Evolutionary conservation across 2,113 vertebrate genomes (phyloP).

Genomic region (Procapra przewalskii): DNA sequence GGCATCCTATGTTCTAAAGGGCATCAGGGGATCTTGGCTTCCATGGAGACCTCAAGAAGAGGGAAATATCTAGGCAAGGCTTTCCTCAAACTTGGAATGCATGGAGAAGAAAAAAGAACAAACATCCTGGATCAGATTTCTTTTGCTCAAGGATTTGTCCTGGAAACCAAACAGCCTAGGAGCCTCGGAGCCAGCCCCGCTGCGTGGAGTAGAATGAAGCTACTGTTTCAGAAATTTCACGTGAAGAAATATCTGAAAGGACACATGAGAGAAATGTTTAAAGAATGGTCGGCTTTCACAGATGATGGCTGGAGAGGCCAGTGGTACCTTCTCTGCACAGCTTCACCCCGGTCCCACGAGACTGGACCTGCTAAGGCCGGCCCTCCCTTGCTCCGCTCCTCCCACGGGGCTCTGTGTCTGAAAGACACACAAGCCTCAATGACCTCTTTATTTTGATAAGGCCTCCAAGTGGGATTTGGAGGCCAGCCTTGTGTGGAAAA

Average conservation of each 20-base stretch:
- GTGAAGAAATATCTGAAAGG: background rate
- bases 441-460: slow-evolving; percentile 56
- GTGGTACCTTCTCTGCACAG: background rate
- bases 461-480: slow-evolving; percentile 12
- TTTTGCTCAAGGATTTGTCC: slow-evolving; percentile 46
- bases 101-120: background rate
- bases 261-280: slow-evolving; percentile 5
- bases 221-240: slow-evolving; percentile 43
- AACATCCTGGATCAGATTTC: slow-evolving; percentile 63
- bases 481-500: background rate
- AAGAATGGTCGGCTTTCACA: slow-evolving; percentile 6
- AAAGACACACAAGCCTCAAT: slow-evolving; percentile 32
- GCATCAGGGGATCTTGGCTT: background rate
- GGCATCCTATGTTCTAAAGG: background rate
- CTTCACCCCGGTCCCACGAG: background rate
- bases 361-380: background rate
- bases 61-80: background rate
- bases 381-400: background rate
- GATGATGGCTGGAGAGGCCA: background rate
- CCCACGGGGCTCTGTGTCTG: background rate
- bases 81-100: slow-evolving; percentile 40
- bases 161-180: slow-evolving; percentile 30
- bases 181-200: background rate
- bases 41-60: background rate
- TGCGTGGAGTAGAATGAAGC: slow-evolving; percentile 19